These are phyloP conservation scores for Scaptomyza tumidula DNA, from an alignment of 2,888 invertebrate genomes.

Conservation along the genomic window DNA sequence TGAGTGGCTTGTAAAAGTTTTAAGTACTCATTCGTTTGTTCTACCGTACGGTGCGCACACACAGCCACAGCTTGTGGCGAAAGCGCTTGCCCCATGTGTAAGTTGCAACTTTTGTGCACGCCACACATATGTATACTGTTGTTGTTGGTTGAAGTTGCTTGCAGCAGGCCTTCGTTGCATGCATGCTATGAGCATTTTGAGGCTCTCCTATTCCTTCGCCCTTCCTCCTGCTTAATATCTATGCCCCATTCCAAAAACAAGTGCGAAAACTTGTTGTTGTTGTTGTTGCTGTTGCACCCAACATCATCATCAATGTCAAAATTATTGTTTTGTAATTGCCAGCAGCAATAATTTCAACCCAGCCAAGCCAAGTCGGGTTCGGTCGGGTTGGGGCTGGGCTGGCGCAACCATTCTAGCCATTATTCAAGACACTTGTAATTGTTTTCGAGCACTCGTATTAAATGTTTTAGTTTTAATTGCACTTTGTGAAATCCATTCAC, in stretches of 20 bases:
- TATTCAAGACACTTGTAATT: constrained; percentile 11
- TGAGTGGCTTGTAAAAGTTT: constrained; percentile 75
- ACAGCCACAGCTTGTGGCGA: constrained; percentile 46
- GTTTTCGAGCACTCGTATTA: constrained; percentile 29
- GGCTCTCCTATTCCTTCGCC: constrained; percentile 7
- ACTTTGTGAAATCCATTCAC: constrained; percentile 1
- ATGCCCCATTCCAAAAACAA: constrained; percentile 15
- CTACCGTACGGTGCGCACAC: constrained; percentile 29
- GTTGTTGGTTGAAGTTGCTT: constrained; percentile 27
- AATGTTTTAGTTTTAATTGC: constrained; percentile 47
- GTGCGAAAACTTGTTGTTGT: constrained; percentile 54
- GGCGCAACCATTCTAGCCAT: neutral
- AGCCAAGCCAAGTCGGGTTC: too few species aligned
- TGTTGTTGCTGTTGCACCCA: constrained; percentile 42
- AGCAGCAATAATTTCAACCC: constrained; percentile 28
- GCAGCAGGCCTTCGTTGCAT: constrained; percentile 14
- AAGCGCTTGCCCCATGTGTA: constrained; percentile 58
- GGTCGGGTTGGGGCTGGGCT: too few species aligned
- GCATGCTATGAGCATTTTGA: constrained; percentile 34
- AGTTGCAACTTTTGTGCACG: constrained; percentile 75
- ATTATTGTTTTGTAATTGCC: constrained; percentile 73
- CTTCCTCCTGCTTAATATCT: neutral
- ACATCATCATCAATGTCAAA: constrained; percentile 69
- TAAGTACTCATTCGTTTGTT: constrained; percentile 68
- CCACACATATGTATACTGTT: constrained; percentile 60